Evolutionary conservation across 2,797 vertebrate species (phyloP), one percentile per base, ranked within the genome.

Genomic region (Sorex maritimensis): DNA sequence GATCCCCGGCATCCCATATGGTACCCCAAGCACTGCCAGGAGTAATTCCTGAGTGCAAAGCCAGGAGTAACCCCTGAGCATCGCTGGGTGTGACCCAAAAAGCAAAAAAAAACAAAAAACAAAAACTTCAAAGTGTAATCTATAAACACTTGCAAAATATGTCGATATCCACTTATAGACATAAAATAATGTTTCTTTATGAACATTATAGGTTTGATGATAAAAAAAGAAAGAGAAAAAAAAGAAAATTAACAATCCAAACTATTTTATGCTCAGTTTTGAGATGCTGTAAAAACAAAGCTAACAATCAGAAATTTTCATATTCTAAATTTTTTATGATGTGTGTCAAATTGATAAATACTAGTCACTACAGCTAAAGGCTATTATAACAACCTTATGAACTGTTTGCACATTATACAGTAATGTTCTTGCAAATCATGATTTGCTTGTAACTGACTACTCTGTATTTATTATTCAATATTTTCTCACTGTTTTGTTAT

Each of bases 381-480:
- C 81, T 72, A 87, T 46, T 83, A 0, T 55, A 95, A 81, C 95
- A 94, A 19, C 5, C 58, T 21, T 90, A 95, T 30, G 21, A 95
- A 95, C 67, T 72, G 28, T 38, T 63, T 94, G 75, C 30, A 69
- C 26, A 38, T 74, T 93, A 7, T 28, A 82, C 34, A 86, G 34
- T 88, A 94, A 94, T 38, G 21, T 68, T 69, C 95, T 96, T 83
- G 97, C 3, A 94, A 96, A 94, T 96, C 83, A 86, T 81, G 93
- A 88, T 58, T 96, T 77, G 34, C 68, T 81, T 92, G 24, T 28
- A 95, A 92, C 67, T 67, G n/a, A 15, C 69, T 96, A 77, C 13
- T 94, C 94, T 92, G 72, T 72, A 92, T 72, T 12, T 5, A 90
- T 95, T 91, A 93, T 86, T 93, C 63, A 97, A 90, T 68, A 86